Evolutionary conservation across 2,113 vertebrate genomes (phyloP), one percentile per base, ranked within the genome.

Genomic region (Myxocyprinus asiaticus): DNA sequence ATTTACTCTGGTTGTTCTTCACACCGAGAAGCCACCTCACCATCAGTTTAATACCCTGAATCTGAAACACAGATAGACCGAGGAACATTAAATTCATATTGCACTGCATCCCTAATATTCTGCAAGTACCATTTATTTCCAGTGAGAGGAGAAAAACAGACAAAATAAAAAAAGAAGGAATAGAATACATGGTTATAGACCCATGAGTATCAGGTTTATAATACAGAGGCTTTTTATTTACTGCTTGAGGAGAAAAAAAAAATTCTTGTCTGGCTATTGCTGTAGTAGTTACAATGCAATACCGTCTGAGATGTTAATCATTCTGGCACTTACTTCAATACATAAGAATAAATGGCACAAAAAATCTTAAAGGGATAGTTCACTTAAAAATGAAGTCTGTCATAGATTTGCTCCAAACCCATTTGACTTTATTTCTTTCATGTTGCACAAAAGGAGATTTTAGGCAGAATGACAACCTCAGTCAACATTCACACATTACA

Each of bases 31-130:
- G 88, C 98, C 98, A 99, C 61, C 97, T 93, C 85, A 99, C 98
- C 97, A 99, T 98, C 93, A 99, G 94, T 90, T 99, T 99, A 84
- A 99, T 98, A 67, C 96, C 98, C 83, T 99, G 97, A 80, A 99
- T 99, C 98, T 96, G 81, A 72, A 81, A 0, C n/a, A 4, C 8
- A 70, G 11, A 72, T 81, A 0, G 11, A 4, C 8, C 67, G 11
- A 74, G 4, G 12, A 14, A 8, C 45, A 74, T 12, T 47, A 11
- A 74, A 50, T 33, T 53, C 45, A 33, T 4, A 42, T 3, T 11
- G 14, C 48, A 48, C 17, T 58, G 55, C n/a, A 7, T 42, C 71
- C 0, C 17, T 22, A 50, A 10, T 17, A 8, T 59, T 48, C 33
- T 71, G 55, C n/a, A 44, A 33, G 22, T 33, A 45, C 4, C 9